Percentiles rank a stretch among this genome's conserved stretches.
phyloP scores from a whole-genome alignment of 2,888 invertebrate species.

The Allygus modestus region DNA sequence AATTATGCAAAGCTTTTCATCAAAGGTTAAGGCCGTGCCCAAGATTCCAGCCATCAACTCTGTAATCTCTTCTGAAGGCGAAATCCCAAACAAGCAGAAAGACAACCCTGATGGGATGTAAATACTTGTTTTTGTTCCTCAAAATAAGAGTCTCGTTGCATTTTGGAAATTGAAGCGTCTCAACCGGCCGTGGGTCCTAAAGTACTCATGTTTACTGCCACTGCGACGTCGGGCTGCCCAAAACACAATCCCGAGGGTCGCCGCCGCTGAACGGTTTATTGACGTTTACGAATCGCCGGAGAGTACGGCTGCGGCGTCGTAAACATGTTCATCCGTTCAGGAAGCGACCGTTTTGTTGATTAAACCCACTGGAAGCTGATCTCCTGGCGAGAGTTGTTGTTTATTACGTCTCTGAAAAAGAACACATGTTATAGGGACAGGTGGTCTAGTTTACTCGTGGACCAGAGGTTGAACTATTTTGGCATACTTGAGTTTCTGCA shows the following conservation, averaged over 20 bases:
- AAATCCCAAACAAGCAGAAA: not conserved
- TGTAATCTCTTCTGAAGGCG: slow-evolving; percentile 8
- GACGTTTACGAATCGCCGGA: not conserved
- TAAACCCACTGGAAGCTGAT: not conserved
- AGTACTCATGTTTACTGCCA: slow-evolving; percentile 17
- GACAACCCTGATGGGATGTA: slow-evolving; percentile 20
- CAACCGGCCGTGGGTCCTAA: not conserved
- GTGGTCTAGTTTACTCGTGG: no score
- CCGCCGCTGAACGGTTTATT: not conserved
- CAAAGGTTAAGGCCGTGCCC: not conserved
- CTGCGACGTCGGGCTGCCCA: not conserved
- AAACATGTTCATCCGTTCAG: not conserved
- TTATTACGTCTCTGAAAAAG: no score
- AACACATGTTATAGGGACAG: no score
- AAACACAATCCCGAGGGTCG: not conserved
- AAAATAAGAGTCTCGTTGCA: slow-evolving; percentile 20
- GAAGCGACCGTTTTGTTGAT: not conserved
- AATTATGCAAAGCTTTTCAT: not conserved
- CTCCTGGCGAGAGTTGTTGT: not conserved
- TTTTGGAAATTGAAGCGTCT: slow-evolving; percentile 27
- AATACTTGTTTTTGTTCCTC: slow-evolving; percentile 30
- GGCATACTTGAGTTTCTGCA: no score
- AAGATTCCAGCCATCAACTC: not conserved
- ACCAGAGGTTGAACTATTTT: no score
- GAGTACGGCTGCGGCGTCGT: not conserved